Conservation (phyloP, 2,888 invertebrate genomes). For the Nemotelus nigrinus region DNA sequence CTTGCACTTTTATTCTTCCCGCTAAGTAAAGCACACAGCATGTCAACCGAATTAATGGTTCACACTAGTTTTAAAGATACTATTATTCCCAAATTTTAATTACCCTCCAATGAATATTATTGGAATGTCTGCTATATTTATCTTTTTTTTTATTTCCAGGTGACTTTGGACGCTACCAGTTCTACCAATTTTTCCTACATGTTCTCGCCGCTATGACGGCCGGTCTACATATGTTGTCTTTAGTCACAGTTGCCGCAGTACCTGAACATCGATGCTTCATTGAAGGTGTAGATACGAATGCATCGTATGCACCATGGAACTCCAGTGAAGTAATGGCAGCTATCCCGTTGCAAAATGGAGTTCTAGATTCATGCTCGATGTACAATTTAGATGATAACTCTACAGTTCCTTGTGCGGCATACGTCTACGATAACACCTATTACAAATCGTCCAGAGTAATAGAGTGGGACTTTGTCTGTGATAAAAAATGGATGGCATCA, state of each 20-base stretch:
- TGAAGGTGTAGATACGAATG: constrained; percentile 68
- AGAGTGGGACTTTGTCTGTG: constrained; percentile 86
- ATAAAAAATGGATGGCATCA: constrained; percentile 82
- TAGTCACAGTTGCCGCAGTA: constrained; percentile 83
- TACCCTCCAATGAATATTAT: too few species aligned
- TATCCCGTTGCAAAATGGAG: constrained; percentile 71
- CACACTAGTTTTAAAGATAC: too few species aligned
- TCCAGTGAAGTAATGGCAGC: constrained; percentile 67
- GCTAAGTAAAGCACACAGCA: too few species aligned
- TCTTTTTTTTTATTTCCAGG: constrained; percentile 66
- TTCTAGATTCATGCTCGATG: constrained; percentile 73
- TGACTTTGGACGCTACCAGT: constrained; percentile 85
- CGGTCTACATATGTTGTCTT: constrained; percentile 83
- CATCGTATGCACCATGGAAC: constrained; percentile 68
- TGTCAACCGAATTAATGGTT: too few species aligned
- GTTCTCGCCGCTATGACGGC: constrained; percentile 81
- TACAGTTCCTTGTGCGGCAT: constrained; percentile 67
- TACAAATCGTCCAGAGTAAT: constrained; percentile 78
- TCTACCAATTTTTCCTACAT: constrained; percentile 80
- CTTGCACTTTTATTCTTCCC: too few species aligned
- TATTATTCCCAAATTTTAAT: too few species aligned
- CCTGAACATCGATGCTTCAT: constrained; percentile 66
- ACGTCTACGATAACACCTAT: constrained; percentile 79
- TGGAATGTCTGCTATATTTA: too few species aligned
- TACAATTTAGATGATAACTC: constrained; percentile 62